These are phyloP conservation scores for Chaetodon trifasciatus DNA, from an alignment of 2,797 vertebrate genomes.

Conservation along the genomic window DNA sequence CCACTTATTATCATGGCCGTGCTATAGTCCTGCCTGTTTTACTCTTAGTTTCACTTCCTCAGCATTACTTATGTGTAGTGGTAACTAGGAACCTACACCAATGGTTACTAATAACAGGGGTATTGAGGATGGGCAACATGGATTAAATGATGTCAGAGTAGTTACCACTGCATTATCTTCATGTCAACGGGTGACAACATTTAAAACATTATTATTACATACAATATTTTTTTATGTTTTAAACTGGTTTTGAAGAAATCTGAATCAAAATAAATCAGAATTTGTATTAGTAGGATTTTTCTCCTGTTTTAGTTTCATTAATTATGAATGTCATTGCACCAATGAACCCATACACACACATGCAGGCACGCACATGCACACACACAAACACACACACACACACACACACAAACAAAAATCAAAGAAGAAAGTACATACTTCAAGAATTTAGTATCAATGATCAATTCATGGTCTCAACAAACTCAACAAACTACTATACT, in stretches of 20 bases:
- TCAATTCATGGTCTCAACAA: slow-evolving; percentile 44
- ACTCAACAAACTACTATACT: slow-evolving; percentile 16
- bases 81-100: neutral
- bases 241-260: too few species aligned
- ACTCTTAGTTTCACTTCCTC: slow-evolving; percentile 15
- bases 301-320: slow-evolving; percentile 21
- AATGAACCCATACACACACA: slow-evolving; percentile 20
- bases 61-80: neutral
- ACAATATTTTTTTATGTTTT: neutral
- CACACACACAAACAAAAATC: slow-evolving; percentile 1
- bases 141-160: neutral
- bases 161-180: neutral
- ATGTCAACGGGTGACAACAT: neutral
- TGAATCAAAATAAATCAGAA: too few species aligned
- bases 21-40: neutral
- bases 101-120: neutral
- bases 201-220: neutral
- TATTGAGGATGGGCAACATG: too few species aligned
- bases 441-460: slow-evolving; percentile 51
- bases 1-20: neutral
- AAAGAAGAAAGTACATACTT: slow-evolving; percentile 1
- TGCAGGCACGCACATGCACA: slow-evolving; percentile 4
- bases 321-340: slow-evolving; percentile 30
- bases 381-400: slow-evolving; percentile 5
- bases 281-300: neutral